Base-by-base conservation (phyloP, 2,888 invertebrate genomes). In the Acrobasis consociella region DNA sequence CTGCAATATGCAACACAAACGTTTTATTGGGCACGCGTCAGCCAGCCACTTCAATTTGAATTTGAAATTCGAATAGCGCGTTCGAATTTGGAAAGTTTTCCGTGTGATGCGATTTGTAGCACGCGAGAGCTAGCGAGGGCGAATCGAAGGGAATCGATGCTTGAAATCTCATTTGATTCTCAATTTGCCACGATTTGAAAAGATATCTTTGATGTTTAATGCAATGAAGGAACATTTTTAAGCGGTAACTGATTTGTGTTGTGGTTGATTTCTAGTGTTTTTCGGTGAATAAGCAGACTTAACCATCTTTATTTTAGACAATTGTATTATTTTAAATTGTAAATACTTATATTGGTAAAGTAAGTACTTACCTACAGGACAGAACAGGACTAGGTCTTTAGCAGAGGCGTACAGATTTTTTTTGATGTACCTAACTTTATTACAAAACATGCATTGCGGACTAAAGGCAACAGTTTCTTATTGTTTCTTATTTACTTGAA, bases 31-130 rank as follows among this genome's bases (percentile, higher is more conserved):
- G 51, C 51, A 60, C 39, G 51, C 50, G 16, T 60, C 65, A 58
- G 62, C 63, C 63, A 67, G 64, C 65, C 62, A 64, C 58, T 63
- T 64, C 65, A 65, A 67, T 66, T 67, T 65, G 64, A 67, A 69
- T 67, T 67, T 77, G 74, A 78, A 72, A 76, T 81, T 56, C 55
- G 55, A 62, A 62, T 74, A 73, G 56, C 58, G 49, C 77, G 71
- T 79, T 84, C 79, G 77, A 81, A 80, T 81, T 56, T 78, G 70
- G 76, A 81, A 80, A 82, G 65, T 66, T 66, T 60, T 60, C 64
- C 49, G 62, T 50, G 58, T 68, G 68, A 70, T 69, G 64, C 65
- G 62, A 70, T 70, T 70, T 68, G 65, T 63, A 61, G 58, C 68
- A 65, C 67, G 69, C 70, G 64, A 67, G 66, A 60, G 65, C 52